Conservation (phyloP, 1,140 invertebrate genomes). For the Drosophila sturtevanti region DNA sequence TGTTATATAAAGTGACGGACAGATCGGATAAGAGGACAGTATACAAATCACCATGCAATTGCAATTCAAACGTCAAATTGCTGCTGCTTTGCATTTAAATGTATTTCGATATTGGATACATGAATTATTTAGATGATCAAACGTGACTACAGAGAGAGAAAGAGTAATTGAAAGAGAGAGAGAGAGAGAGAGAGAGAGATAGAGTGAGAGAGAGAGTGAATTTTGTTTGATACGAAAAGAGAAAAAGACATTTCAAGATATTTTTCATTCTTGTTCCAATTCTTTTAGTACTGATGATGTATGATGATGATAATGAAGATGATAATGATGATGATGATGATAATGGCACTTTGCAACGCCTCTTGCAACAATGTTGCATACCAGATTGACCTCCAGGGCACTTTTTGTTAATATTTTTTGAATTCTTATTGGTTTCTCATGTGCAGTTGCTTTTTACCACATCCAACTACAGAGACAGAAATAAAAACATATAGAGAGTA, state of each 20-base stretch:
- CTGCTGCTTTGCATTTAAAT: conserved; percentile 48
- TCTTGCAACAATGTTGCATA: conserved; percentile 42
- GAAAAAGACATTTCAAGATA: no score
- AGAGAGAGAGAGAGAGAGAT: no score
- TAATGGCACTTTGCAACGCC: background rate
- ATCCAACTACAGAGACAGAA: background rate
- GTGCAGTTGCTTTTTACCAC: conserved; percentile 47
- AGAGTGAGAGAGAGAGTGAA: no score
- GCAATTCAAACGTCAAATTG: conserved; percentile 52
- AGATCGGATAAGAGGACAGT: conserved; percentile 21
- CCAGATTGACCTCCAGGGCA: conserved; percentile 34
- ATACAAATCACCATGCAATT: conserved; percentile 68
- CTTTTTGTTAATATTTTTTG: conserved; percentile 20
- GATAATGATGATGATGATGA: background rate
- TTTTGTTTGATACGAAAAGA: no score
- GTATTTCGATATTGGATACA: conserved; percentile 20
- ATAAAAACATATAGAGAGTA: background rate
- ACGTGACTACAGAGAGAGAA: background rate
- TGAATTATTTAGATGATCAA: conserved; percentile 2
- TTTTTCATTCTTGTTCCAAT: conserved; percentile 3
- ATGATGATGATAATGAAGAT: background rate
- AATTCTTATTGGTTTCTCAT: conserved; percentile 34
- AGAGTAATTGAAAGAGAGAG: background rate
- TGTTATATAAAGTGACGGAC: conserved; percentile 61
- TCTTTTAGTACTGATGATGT: background rate